A percentile compares a stretch with the other conserved stretches of the same genome.
Evolutionary conservation across 2,888 invertebrate genomes (phyloP).

Genomic region (Rhopalosiphum nymphaeae): DNA sequence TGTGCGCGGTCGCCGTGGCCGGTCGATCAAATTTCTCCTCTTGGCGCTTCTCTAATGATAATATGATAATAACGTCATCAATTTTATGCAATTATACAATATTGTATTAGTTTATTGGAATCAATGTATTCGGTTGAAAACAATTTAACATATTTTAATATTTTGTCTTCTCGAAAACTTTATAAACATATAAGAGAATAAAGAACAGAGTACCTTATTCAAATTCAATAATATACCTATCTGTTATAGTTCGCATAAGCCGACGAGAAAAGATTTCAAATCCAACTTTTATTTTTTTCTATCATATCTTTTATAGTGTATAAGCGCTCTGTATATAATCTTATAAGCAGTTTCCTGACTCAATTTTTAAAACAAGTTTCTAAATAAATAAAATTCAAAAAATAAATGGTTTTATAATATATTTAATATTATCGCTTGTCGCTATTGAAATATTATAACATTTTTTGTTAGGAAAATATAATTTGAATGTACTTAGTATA

Average conservation of each 20-base stretch:
- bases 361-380: not conserved
- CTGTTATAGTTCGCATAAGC: not conserved
- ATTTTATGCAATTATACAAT: not conserved
- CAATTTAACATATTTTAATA: not conserved
- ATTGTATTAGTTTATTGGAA: not conserved
- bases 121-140: not conserved
- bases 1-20: not conserved
- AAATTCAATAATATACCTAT: not conserved
- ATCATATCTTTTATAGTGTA: not conserved
- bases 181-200: not conserved
- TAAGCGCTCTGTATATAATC: not conserved
- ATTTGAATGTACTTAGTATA: not conserved
- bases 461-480: not conserved
- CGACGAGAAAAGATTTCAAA: not conserved
- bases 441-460: not conserved
- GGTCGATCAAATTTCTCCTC: conserved; percentile 33
- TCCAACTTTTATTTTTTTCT: not conserved
- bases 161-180: not conserved
- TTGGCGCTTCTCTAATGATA: not conserved
- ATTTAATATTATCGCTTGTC: not conserved
- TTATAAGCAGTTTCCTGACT: too few relatives aligned
- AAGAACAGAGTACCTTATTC: not conserved
- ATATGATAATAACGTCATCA: not conserved
- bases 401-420: not conserved
- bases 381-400: not conserved